A percentile compares a stretch with the other conserved stretches of the same genome.
phyloP scores from a whole-genome alignment of 2,797 vertebrate genomes.

The Clarias laeviceps region DNA sequence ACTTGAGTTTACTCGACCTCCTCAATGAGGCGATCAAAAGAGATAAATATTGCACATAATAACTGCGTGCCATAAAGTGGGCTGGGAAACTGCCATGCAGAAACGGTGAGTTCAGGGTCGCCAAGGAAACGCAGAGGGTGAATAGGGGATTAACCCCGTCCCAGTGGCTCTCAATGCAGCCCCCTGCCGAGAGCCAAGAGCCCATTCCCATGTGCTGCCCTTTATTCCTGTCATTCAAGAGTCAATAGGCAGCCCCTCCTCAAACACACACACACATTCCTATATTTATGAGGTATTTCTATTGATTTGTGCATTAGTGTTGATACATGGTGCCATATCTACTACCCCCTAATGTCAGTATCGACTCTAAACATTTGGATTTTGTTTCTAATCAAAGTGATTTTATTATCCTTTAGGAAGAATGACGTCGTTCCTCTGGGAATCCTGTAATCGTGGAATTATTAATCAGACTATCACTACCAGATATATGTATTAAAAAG shows the following conservation, averaged over 20 bases:
- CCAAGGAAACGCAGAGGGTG: constrained; percentile 64
- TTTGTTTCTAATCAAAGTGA: background rate
- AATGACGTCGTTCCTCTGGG: too few species aligned
- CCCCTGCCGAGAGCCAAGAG: constrained; percentile 52
- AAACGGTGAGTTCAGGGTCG: constrained; percentile 72
- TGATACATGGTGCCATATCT: background rate
- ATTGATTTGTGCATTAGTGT: background rate
- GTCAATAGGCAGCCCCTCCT: constrained; percentile 49
- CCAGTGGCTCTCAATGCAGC: constrained; percentile 74
- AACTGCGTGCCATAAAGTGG: constrained; percentile 71
- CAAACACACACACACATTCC: constrained; percentile 27
- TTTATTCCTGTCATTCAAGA: constrained; percentile 58
- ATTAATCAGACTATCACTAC: background rate
- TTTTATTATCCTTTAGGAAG: too few species aligned
- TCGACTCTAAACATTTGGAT: background rate
- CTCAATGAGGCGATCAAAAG: constrained; percentile 68
- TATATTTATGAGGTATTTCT: background rate
- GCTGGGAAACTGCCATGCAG: constrained; percentile 63
- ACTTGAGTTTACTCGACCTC: constrained; percentile 56
- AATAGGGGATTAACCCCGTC: constrained; percentile 79
- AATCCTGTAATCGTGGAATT: background rate
- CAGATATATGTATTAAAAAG: background rate
- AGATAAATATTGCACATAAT: constrained; percentile 78
- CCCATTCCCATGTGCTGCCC: constrained; percentile 68
- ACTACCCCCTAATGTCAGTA: background rate